phyloP scores from a whole-genome alignment of 2,113 vertebrate species.

The Sterrhoptilus dennistouni region DNA sequence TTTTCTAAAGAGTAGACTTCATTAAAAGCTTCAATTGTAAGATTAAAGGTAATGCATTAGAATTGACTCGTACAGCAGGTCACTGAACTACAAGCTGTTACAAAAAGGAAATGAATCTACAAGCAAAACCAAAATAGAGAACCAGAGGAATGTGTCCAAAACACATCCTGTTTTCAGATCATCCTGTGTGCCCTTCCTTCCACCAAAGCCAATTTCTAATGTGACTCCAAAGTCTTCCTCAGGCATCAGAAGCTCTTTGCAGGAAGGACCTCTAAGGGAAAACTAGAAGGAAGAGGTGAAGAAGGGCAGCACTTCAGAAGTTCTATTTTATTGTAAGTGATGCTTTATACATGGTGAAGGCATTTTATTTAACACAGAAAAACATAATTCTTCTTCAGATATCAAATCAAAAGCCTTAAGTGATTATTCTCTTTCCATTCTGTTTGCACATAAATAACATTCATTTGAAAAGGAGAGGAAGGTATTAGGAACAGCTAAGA shows the following conservation, averaged over 20 bases:
- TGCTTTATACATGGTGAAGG: neutral
- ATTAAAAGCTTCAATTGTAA: neutral
- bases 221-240: neutral
- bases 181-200: neutral
- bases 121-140: slow-evolving; percentile 56
- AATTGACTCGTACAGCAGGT: neutral
- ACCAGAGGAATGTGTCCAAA: slow-evolving; percentile 26
- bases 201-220: neutral
- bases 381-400: neutral
- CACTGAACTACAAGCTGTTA: neutral
- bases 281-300: neutral
- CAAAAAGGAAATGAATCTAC: slow-evolving; percentile 52
- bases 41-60: neutral
- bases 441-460: neutral
- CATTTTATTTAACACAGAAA: neutral
- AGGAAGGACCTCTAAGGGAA: neutral
- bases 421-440: neutral
- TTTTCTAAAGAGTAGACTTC: neutral
- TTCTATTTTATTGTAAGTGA: neutral
- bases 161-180: slow-evolving; percentile 63
- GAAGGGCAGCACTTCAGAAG: fast-evolving
- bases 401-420: neutral
- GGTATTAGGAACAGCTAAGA: neutral
- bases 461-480: neutral
- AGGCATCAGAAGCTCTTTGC: neutral